Evolutionary conservation across 2,797 vertebrate genomes (phyloP).

Genomic region (Pygocentrus nattereri): DNA sequence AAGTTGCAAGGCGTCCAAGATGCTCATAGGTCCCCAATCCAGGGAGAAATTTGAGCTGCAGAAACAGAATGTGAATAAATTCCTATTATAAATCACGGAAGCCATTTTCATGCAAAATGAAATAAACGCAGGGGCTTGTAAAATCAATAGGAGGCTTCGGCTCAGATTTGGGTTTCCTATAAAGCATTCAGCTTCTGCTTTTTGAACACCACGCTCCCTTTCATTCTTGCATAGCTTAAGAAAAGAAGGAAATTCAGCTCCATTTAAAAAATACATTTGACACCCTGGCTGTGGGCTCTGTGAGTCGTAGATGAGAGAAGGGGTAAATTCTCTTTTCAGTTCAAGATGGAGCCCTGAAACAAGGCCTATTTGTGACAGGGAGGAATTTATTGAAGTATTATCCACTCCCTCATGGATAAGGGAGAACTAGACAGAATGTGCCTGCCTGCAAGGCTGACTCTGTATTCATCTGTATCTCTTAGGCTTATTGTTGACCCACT

Average conservation of each 20-base stretch:
- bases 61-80: slow-evolving; percentile 15
- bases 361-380: slow-evolving; percentile 31
- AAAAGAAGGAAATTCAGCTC: neutral
- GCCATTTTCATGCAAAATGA: neutral
- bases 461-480: slow-evolving; percentile 52
- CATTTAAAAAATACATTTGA: slow-evolving; percentile 23
- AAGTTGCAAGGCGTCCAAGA: neutral
- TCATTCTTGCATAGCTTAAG: neutral
- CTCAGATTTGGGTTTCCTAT: neutral
- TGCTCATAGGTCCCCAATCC: neutral
- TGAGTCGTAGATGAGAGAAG: slow-evolving; percentile 26
- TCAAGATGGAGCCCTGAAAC: slow-evolving; percentile 16
- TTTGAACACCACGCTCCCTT: neutral
- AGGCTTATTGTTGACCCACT: slow-evolving; percentile 41
- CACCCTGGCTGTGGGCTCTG: neutral
- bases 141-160: slow-evolving; percentile 7
- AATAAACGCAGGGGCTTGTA: slow-evolving; percentile 1
- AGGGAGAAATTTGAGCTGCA: neutral
- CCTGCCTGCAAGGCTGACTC: slow-evolving; percentile 24
- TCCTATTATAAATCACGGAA: slow-evolving; percentile 19
- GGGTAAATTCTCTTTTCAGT: slow-evolving; percentile 21
- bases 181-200: neutral
- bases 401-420: slow-evolving; percentile 32
- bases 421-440: slow-evolving; percentile 41
- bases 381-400: slow-evolving; percentile 44